Base-by-base conservation (phyloP, 1,140 invertebrate species). In the Lasaia peninsularis region DNA sequence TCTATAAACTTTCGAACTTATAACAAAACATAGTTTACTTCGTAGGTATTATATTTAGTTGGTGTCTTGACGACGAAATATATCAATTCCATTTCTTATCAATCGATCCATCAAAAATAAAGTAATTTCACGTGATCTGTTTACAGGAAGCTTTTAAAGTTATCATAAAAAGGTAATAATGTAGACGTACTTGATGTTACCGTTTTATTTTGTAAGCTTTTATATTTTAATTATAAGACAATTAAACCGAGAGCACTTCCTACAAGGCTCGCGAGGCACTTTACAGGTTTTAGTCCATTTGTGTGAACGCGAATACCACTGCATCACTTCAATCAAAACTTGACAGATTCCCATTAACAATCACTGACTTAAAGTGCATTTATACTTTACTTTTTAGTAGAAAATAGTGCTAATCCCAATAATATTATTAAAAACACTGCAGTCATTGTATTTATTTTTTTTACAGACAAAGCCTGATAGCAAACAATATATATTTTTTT, bases 171-270 rank as follows among this genome's bases (percentile, higher is more conserved):
- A 44, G 37, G 37, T 44, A 18, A 44, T 20, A 44, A 11, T 44
- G 37, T 44, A 18, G 37, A 44, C 37, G 37, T 44, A 44, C 37
- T 44, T 44, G 37, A 9, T 37, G 35, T 37, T 44, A 44, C 37
- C 14, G 37, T 44, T 44, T 44, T 44, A 44, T 44, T 44, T 44
- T 44, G 8, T 18, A 44, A 44, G 16, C 7, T 44, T 44, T 44
- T 44, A 18, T 44, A 20, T 44, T 44, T 44, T 44, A 44, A 44
- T 44, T 44, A 44, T 44, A 44, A 44, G 37, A 44, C 37, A 44
- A 44, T 44, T 18, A 44, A 44, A 44, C 37, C 37, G 18, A 44
- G 37, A 18, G 10, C 37, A 44, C 37, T 44, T 44, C 37, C 37
- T 44, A 44, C 16, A 44, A 18, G 18, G 37, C 16, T 6, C 10